These are phyloP conservation scores for Drosophila hamatofila DNA, from an alignment of 2,888 invertebrate species.

Conservation along the genomic window DNA sequence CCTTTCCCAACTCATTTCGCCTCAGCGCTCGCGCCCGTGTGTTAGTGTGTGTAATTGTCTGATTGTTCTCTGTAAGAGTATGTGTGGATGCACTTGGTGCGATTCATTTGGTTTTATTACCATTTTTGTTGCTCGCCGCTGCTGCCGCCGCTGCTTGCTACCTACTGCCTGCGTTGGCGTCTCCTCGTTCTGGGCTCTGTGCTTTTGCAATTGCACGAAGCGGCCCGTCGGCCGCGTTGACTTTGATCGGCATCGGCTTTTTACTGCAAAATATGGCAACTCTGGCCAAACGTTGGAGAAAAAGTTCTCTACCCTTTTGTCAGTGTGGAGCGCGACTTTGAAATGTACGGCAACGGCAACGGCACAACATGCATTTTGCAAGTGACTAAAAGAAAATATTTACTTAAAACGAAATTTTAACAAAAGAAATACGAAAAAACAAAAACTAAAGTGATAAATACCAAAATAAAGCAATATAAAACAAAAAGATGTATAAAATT, in stretches of 20 bases:
- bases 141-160: conserved; percentile 26
- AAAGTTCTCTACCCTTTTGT: conserved; percentile 84
- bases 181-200: conserved; percentile 48
- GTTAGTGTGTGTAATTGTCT: conserved; percentile 51
- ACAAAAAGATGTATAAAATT: conserved; percentile 3
- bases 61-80: conserved; percentile 44
- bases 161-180: conserved; percentile 61
- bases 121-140: conserved; percentile 62
- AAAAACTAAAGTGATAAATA: conserved; percentile 28
- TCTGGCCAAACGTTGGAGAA: conserved; percentile 75
- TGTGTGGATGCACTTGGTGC: conserved; percentile 78
- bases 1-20: conserved; percentile 25
- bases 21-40: conserved; percentile 9
- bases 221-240: conserved; percentile 55
- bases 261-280: conserved; percentile 66
- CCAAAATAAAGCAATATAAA: not conserved
- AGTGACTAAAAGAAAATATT: conserved; percentile 31
- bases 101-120: conserved; percentile 80
- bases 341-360: conserved; percentile 71
- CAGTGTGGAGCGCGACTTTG: conserved; percentile 84
- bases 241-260: conserved; percentile 63
- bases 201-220: conserved; percentile 62
- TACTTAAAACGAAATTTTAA: conserved; percentile 9
- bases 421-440: not conserved
- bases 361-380: conserved; percentile 24